Evolutionary conservation across 2,113 vertebrate species (phyloP), one percentile per base, ranked within the genome.

Genomic region (Falcunculus frontatus): DNA sequence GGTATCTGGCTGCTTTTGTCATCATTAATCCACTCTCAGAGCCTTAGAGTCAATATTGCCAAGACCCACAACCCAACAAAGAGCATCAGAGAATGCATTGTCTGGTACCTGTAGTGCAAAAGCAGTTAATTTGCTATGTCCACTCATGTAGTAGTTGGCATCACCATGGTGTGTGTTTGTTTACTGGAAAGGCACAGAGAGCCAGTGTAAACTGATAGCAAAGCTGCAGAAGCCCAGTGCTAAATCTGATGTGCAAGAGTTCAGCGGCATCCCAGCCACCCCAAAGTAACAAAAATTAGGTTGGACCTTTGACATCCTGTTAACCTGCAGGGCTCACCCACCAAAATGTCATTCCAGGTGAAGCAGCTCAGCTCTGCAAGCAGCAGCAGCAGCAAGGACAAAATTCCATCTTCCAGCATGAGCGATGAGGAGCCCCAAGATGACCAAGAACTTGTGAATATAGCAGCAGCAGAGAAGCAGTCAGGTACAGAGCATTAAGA

Each of bases 311-410:
- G 63, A 13, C 1, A 5, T 33, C 46, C 91, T 89, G 46, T 29
- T 68, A 74, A 64, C 68, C 29, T 77, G 32, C 35, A 78, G 52
- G 23, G 11, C 42, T 97, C n/a, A 93, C 37, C 44, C 49, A 39
- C 57, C 62, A 59, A 84, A 84, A 84, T 97, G 26, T 89, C 76
- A 13, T 97, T 98, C 20, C 88, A 98, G 98, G 97, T 94, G 73
- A 97, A 98, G 80, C 96, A 98, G 81, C 97, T 99, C 23, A 98
- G 99, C 97, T 97, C 97, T 4, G 98, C 98, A 56, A 98, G 98
- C 95, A 97, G 97, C 7, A 96, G 97, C 80, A 98, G 96, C 90
- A 74, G 96, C 92, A 96, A 80, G 26, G 97, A 98, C 55, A 98
- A 98, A 91, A 96, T 97, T 29, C 90, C 96, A 1, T 95, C 98